phyloP scores from a whole-genome alignment of 2,888 invertebrate species.

The Archips crataeganus region DNA sequence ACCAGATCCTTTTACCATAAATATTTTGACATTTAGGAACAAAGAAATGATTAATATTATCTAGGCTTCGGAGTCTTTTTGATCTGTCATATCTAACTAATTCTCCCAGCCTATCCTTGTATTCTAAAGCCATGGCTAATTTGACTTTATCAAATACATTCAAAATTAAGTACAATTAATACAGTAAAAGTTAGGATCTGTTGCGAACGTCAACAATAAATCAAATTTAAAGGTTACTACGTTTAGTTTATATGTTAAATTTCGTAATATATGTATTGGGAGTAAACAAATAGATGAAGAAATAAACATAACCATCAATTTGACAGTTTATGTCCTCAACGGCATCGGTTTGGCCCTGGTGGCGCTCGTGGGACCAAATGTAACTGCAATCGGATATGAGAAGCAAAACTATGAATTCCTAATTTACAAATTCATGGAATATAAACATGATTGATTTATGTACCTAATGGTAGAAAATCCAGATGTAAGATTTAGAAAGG shows the following conservation, averaged over 20 bases:
- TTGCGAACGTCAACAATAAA: slow-evolving; percentile 5
- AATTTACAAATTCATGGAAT: background rate
- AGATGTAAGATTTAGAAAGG: background rate
- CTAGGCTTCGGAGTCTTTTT: too few species aligned
- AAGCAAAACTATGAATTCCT: background rate
- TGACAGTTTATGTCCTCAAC: slow-evolving; percentile 22
- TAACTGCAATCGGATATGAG: slow-evolving; percentile 23
- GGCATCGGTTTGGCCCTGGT: background rate
- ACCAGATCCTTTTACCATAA: too few species aligned
- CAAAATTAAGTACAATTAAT: too few species aligned
- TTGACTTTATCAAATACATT: too few species aligned
- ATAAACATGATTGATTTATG: background rate
- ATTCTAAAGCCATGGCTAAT: too few species aligned
- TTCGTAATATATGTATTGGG: slow-evolving; percentile 34
- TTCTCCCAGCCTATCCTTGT: too few species aligned
- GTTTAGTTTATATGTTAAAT: slow-evolving; percentile 25
- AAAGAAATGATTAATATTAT: too few species aligned
- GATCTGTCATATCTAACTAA: too few species aligned
- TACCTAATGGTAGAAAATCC: background rate
- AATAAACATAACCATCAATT: slow-evolving; percentile 22
- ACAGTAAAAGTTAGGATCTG: slow-evolving; percentile 2
- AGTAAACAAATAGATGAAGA: slow-evolving; percentile 34
- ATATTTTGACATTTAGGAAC: too few species aligned
- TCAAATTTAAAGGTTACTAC: slow-evolving; percentile 16
- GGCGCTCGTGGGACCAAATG: background rate